These are phyloP conservation scores for Asobara japonica DNA, from an alignment of 1,140 invertebrate species.

Conservation along the genomic window DNA sequence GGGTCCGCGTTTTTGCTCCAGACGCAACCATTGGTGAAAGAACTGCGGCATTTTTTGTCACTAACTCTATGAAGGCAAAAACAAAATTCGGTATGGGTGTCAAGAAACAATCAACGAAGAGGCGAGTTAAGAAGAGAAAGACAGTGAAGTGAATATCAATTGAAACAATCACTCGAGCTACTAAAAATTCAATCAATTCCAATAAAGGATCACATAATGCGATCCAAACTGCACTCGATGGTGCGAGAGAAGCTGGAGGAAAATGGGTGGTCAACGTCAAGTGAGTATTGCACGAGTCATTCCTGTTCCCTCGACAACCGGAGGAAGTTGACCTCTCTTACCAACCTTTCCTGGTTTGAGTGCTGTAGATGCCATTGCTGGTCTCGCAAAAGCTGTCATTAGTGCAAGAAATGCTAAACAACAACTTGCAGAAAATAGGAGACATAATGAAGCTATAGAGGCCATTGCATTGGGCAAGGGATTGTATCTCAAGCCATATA, in stretches of 20 bases:
- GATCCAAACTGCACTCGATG: conserved; percentile 21
- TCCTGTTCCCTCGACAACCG: too few species aligned
- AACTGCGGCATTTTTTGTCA: background rate
- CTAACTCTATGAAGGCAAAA: conserved; percentile 37
- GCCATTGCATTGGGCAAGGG: conserved; percentile 50
- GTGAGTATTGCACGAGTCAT: too few species aligned
- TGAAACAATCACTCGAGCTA: background rate
- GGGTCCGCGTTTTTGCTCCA: conserved; percentile 8
- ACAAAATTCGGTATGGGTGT: conserved; percentile 39
- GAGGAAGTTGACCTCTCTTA: conserved; percentile 27
- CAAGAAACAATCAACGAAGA: conserved; percentile 4
- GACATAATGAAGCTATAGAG: conserved; percentile 51
- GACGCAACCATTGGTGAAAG: conserved; percentile 9
- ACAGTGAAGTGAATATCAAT: background rate
- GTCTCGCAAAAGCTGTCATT: conserved; percentile 44
- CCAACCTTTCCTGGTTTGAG: conserved; percentile 37
- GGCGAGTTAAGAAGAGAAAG: background rate
- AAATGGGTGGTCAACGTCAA: too few species aligned
- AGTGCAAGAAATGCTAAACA: conserved; percentile 43
- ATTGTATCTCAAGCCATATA: conserved; percentile 52
- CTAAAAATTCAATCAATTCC: background rate
- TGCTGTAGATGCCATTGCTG: conserved; percentile 35
- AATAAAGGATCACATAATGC: background rate
- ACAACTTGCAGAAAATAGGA: conserved; percentile 39
- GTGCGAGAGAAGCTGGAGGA: conserved; percentile 36